phyloP scores from a whole-genome alignment of 2,113 vertebrate species.

The Empidonax alnorum region DNA sequence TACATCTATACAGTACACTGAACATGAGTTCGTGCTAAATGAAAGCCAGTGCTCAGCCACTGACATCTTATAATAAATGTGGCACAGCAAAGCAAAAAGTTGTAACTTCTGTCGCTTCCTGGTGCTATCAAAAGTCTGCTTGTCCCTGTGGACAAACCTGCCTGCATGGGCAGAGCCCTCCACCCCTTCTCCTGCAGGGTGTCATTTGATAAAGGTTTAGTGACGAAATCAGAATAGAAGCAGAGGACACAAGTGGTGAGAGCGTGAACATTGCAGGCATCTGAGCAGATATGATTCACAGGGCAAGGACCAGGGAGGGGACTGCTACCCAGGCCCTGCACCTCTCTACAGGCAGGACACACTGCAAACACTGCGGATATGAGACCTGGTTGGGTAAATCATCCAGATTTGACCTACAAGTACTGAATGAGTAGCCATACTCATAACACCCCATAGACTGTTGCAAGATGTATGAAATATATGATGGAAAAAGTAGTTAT shows the following conservation, averaged over 20 bases:
- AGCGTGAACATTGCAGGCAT: neutral
- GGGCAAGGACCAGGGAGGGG: neutral
- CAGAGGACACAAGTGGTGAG: rapidly evolving
- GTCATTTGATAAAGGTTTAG: neutral
- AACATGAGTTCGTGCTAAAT: neutral
- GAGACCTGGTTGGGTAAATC: neutral
- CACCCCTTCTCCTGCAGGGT: rapidly evolving
- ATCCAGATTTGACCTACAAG: neutral
- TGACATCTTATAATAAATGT: neutral
- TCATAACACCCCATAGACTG: neutral
- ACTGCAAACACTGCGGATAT: neutral
- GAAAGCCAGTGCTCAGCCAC: neutral
- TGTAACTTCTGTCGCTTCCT: neutral
- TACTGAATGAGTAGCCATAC: neutral
- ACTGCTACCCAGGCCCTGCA: neutral
- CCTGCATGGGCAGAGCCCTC: neutral
- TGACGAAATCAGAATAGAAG: neutral
- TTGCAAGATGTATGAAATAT: neutral
- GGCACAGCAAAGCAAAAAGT: neutral
- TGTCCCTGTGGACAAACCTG: neutral
- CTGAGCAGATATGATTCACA: neutral
- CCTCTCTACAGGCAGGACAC: neutral
- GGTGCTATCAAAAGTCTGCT: neutral
- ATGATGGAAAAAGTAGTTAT: neutral
- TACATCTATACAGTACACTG: neutral